Base-by-base conservation (phyloP, 2,113 vertebrate genomes). In the Sturnus vulgaris region DNA sequence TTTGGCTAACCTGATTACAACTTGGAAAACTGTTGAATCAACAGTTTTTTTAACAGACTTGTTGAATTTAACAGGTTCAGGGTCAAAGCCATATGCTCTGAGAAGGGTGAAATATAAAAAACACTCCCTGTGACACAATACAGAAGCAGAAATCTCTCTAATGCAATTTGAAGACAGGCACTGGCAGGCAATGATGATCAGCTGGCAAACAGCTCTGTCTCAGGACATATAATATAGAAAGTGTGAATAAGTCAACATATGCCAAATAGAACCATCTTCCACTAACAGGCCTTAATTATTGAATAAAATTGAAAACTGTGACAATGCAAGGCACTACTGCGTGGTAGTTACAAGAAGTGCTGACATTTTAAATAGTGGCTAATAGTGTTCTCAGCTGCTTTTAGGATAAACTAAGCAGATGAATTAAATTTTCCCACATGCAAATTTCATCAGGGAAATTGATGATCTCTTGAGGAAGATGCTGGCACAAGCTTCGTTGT, bases 61-160 rank as follows among this genome's bases (percentile, higher is more conserved):
- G 10, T 39, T 39, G 39, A 39, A 39, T 39, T 39, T 91, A 79
- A 89, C 88, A 92, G 33, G 39, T 60, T 88, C 86, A 37, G 69
- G 82, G 91, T 66, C 86, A 94, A 88, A 93, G 93, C 85, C 82
- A 88, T 79, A 94, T 88, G 90, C 52, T 89, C 56, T 64, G 88
- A 91, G 60, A 86, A 88, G 82, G 69, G 47, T 66, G 86, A 23
- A 52, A 70, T 37, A 68, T 4, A 69, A 86, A 73, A 72, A 80
- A 19, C 63, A 65, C 17, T 53, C 77, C 27, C 33, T 5, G 2
- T 17, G 60, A 86, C 46, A 14, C 3, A 14, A 13, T 49, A 75
- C 30, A 78, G 61, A 66, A 66, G 30, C 42, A 72, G 30, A 66
- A 56, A 90, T 81, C 71, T 86, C 33, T 65, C 64, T 46, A 63